These are phyloP conservation scores for Psylliodes chrysocephalus DNA, from an alignment of 2,888 invertebrate genomes.

Conservation along the genomic window DNA sequence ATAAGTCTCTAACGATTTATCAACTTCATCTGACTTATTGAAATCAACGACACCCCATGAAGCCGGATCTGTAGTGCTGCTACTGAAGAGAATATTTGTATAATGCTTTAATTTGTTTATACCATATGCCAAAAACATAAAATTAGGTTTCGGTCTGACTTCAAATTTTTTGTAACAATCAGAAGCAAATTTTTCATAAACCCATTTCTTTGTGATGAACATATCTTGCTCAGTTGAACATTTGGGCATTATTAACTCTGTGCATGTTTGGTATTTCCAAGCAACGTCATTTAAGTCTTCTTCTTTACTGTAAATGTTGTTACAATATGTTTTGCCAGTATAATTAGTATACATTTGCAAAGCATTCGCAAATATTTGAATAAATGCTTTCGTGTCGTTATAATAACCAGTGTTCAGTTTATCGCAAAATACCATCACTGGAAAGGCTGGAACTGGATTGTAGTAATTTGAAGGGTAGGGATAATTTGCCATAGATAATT, in stretches of 20 bases:
- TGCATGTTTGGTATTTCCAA: constrained; percentile 92
- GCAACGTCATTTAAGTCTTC: constrained; percentile 73
- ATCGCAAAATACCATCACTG: no score
- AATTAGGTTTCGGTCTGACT: constrained; percentile 70
- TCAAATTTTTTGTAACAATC: constrained; percentile 74
- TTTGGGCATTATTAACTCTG: no score
- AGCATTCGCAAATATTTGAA: constrained; percentile 74
- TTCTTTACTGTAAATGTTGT: constrained; percentile 70
- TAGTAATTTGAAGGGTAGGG: constrained; percentile 90
- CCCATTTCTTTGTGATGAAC: constrained; percentile 83
- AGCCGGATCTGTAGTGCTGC: constrained; percentile 90
- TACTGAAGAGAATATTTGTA: constrained; percentile 82
- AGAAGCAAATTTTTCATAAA: constrained; percentile 72
- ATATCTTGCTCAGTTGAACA: no score
- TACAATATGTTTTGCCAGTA: constrained; percentile 75
- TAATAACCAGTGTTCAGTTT: constrained; percentile 63
- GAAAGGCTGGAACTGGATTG: constrained; percentile 83
- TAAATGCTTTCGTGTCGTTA: constrained; percentile 59
- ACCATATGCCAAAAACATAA: constrained; percentile 81
- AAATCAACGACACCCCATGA: constrained; percentile 82
- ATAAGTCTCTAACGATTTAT: constrained; percentile 79
- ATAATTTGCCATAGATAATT: constrained; percentile 94
- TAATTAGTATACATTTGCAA: constrained; percentile 84
- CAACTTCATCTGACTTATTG: constrained; percentile 73
- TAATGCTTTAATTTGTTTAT: constrained; percentile 76